A percentile compares a stretch with the other conserved stretches of the same genome.
Evolutionary conservation across 2,888 invertebrate genomes (phyloP).

Genomic region (Drosophila formosana): DNA sequence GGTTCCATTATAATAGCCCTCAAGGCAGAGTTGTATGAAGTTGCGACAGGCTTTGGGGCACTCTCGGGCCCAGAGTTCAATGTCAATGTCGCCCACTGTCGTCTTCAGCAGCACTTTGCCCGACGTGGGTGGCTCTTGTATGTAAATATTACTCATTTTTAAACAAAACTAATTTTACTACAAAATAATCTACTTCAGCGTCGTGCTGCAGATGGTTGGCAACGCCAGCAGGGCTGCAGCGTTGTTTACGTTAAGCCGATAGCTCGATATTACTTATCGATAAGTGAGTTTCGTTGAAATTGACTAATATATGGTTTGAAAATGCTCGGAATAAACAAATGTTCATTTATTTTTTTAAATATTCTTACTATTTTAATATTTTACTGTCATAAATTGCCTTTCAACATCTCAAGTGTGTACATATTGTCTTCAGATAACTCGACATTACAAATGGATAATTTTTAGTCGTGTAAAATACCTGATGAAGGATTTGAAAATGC

Average conservation of each 20-base stretch:
- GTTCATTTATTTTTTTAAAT: too few relatives aligned
- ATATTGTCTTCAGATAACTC: too few relatives aligned
- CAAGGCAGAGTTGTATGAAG: slow-evolving; percentile 96
- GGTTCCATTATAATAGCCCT: slow-evolving; percentile 96
- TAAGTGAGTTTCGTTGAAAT: background rate
- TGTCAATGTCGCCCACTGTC: slow-evolving; percentile 97
- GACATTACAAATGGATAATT: too few relatives aligned
- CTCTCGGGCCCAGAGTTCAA: slow-evolving; percentile 99
- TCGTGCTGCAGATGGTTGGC: background rate
- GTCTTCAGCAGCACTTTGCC: slow-evolving; percentile 98
- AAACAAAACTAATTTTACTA: slow-evolving; percentile 4
- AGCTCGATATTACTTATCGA: background rate
- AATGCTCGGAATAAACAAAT: too few relatives aligned
- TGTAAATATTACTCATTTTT: slow-evolving; percentile 98
- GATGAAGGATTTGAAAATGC: too few relatives aligned
- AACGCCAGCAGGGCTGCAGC: slow-evolving; percentile 15
- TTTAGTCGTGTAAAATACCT: too few relatives aligned
- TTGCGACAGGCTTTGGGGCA: slow-evolving; percentile 96
- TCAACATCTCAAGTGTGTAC: too few relatives aligned
- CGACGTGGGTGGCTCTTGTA: slow-evolving; percentile 97
- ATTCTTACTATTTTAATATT: background rate
- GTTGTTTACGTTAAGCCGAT: background rate
- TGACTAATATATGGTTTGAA: background rate
- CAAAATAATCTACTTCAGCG: slow-evolving; percentile 7
- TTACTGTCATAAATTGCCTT: background rate